Evolutionary conservation across 2,888 invertebrate species (phyloP).

Genomic region (Noctua fimbriata): DNA sequence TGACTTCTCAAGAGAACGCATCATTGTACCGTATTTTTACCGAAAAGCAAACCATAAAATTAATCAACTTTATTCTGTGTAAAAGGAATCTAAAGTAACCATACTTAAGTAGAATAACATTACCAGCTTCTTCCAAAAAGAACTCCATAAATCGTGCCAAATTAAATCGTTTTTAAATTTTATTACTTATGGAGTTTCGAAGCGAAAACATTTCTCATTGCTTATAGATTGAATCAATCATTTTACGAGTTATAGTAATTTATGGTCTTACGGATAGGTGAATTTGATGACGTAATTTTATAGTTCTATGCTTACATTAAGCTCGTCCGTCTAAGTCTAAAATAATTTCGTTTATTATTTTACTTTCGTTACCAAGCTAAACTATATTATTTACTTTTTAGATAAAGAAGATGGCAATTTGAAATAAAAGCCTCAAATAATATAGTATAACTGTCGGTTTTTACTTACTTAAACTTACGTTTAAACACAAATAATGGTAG

Average conservation of each 20-base stretch:
- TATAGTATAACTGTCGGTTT: not conserved
- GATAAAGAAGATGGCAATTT: not conserved
- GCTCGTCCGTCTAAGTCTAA: not conserved
- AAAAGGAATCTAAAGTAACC: not conserved
- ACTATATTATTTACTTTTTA: not conserved
- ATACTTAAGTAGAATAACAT: not conserved
- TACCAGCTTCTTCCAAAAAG: not conserved
- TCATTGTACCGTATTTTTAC: not conserved
- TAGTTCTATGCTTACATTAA: not conserved
- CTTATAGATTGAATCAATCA: slow-evolving; percentile 30
- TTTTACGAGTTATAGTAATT: slow-evolving; percentile 39
- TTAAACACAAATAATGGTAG: not conserved
- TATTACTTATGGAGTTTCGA: not conserved
- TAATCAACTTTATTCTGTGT: not conserved
- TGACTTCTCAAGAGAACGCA: not conserved
- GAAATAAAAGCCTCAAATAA: not conserved
- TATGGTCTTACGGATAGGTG: slow-evolving; percentile 1
- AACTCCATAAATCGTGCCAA: not conserved
- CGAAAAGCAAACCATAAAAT: not conserved
- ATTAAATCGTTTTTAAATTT: slow-evolving; percentile 18
- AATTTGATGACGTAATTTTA: slow-evolving; percentile 24
- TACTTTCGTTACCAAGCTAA: not conserved
- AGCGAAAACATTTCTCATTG: slow-evolving; percentile 10
- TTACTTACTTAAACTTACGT: not conserved
- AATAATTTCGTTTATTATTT: not conserved